Evolutionary conservation across 2,888 invertebrate species (phyloP).

Genomic region (Eupithecia subumbrata): DNA sequence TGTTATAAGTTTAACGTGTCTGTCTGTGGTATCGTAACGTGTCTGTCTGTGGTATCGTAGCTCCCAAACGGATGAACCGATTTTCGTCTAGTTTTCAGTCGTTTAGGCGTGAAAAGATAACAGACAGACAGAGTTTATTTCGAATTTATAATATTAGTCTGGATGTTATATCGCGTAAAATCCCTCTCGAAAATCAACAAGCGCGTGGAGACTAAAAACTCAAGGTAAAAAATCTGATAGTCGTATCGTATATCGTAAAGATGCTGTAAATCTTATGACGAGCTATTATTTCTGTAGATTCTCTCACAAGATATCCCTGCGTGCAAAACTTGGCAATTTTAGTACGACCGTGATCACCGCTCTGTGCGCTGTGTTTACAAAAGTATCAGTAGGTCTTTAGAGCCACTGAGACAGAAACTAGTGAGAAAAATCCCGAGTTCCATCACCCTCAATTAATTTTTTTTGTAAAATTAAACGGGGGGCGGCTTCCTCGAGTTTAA

Average conservation of each 20-base stretch:
- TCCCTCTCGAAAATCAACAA: neutral
- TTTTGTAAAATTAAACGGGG: neutral
- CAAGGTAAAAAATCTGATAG: neutral
- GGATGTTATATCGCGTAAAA: neutral
- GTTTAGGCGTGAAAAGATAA: too few relatives aligned
- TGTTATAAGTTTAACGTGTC: too few relatives aligned
- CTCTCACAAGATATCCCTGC: conserved; percentile 10
- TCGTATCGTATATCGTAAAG: conserved; percentile 2
- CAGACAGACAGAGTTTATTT: too few relatives aligned
- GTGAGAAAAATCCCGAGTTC: neutral
- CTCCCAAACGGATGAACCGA: too few relatives aligned
- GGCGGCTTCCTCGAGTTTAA: neutral
- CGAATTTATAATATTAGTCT: too few relatives aligned
- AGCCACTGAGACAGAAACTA: neutral
- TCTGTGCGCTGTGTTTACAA: conserved; percentile 3
- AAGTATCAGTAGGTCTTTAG: neutral
- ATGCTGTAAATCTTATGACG: conserved; percentile 16
- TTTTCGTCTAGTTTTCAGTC: too few relatives aligned
- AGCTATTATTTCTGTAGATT: conserved; percentile 29
- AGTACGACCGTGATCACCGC: conserved; percentile 12
- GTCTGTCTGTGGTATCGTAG: too few relatives aligned
- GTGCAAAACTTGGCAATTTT: conserved; percentile 8
- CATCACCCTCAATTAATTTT: neutral
- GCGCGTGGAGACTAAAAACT: neutral
- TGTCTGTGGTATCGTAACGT: too few relatives aligned